Evolutionary conservation across 2,888 invertebrate genomes (phyloP).

Genomic region (Beris chalybata): DNA sequence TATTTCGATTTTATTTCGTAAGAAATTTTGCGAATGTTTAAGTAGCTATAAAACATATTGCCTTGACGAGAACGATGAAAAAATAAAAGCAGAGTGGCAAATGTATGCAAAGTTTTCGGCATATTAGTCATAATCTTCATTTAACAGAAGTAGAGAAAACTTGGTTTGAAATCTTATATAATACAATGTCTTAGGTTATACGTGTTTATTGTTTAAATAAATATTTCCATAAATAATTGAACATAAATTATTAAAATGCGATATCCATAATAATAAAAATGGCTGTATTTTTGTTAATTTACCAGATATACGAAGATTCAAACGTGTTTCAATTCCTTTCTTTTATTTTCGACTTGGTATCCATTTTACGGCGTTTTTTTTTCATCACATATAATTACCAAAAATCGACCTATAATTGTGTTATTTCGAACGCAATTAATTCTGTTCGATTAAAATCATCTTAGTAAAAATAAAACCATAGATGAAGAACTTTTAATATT

Average conservation of each 20-base stretch:
- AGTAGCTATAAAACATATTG: too few species aligned
- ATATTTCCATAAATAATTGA: neutral
- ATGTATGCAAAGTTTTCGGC: too few species aligned
- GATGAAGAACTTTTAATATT: conserved; percentile 1
- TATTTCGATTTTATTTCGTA: too few species aligned
- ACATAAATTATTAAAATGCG: conserved; percentile 45
- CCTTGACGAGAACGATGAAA: too few species aligned
- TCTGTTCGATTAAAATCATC: neutral
- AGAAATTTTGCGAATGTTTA: too few species aligned
- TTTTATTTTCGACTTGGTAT: conserved; percentile 9
- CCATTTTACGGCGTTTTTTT: neutral
- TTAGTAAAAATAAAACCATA: neutral
- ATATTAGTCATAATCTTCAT: too few species aligned
- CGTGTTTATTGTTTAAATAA: neutral
- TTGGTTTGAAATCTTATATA: too few species aligned
- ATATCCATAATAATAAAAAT: conserved; percentile 47
- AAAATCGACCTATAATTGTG: conserved; percentile 4
- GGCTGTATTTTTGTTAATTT: conserved; percentile 10
- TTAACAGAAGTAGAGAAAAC: too few species aligned
- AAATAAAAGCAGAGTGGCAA: too few species aligned
- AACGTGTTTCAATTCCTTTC: conserved; percentile 55
- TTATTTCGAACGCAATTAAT: conserved; percentile 13
- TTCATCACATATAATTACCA: conserved; percentile 4
- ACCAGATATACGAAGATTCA: conserved; percentile 45
- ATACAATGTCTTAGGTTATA: too few species aligned